Evolutionary conservation across 1,140 invertebrate genomes (phyloP).

Genomic region (Parasteatoda tepidariorum): DNA sequence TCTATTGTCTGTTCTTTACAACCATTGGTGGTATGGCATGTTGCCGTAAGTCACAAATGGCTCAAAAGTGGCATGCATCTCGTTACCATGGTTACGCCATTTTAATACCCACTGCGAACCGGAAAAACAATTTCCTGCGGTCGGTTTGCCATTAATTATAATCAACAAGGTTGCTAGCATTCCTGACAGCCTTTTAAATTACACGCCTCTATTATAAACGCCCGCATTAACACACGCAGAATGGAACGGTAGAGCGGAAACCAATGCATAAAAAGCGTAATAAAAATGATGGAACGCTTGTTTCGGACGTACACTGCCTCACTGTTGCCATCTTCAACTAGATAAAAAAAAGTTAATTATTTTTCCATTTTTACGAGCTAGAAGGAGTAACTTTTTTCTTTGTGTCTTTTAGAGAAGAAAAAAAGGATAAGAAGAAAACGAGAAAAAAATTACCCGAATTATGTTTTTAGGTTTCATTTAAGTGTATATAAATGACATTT

Average conservation of each 20-base stretch:
- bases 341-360: constrained; percentile 57
- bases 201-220: constrained; percentile 53
- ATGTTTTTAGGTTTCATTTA: constrained; percentile 52
- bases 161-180: constrained; percentile 53
- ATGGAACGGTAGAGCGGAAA: constrained; percentile 1
- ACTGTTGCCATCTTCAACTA: constrained; percentile 46
- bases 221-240: constrained; percentile 45
- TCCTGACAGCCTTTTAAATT: constrained; percentile 52
- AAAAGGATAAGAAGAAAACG: neutral
- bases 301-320: neutral
- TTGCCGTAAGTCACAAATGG: neutral
- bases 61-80: neutral
- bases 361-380: constrained; percentile 56
- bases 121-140: constrained; percentile 47
- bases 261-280: constrained; percentile 49
- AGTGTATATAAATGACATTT: constrained; percentile 57
- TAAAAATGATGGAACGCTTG: constrained; percentile 52
- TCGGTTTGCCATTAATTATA: constrained; percentile 55
- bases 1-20: no score
- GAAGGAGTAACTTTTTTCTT: constrained; percentile 22
- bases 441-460: constrained; percentile 31
- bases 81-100: constrained; percentile 24
- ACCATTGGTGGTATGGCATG: no score
- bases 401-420: neutral
- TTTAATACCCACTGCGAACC: constrained; percentile 46